Base-by-base conservation (phyloP, 1,140 invertebrate species). In the Trichogramma pretiosum region DNA sequence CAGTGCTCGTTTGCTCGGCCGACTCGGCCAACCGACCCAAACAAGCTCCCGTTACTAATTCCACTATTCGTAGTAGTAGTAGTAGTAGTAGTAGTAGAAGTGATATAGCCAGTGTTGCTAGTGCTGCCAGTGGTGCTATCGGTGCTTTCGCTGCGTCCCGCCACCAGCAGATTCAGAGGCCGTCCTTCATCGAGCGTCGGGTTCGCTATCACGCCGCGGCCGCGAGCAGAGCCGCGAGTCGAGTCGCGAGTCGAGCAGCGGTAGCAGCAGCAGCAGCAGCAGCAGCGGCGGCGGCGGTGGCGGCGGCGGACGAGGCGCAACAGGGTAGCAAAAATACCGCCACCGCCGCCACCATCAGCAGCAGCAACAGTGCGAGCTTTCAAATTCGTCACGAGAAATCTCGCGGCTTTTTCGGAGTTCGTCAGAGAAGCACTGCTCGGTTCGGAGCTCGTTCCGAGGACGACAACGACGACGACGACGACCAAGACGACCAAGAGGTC, bases 181-280 rank as follows among this genome's bases (percentile, higher is more conserved):
- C 65, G 5, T 54, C 56, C 17, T 65, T 67, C 54, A 67, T 65
- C 54, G 65, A 67, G 46, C 62, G 62, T 21, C 61, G 58, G 16
- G 41, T 59, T 22, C 47, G 58, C 30, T 55, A 39, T 10, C 40
- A 61, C 32, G 19, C 42, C 16, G 34, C 33, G 32, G 47, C 21
- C 33, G 37, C 24, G 42, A 14, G 4, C 26, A 37, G 44, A 35
- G 50, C 22, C 18, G 39, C 28, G n/a, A n/a, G n/a, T n/a, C n/a
- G n/a, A 3, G 32, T 36, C 21, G 10, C 42, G 5, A 22, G 16
- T 8, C 23, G 24, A 37, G 52, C 34, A 39, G 33, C 26, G 14
- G 45, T 14, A 56, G 58, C 23, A 56, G 46, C n/a, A 46, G 41
- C 41, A 30, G 32, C 39, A 18, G 21, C 24, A 39, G 48, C 18